These are phyloP conservation scores for Enteromius unitaeniatus DNA, from an alignment of 2,797 vertebrate species.

Conservation along the genomic window DNA sequence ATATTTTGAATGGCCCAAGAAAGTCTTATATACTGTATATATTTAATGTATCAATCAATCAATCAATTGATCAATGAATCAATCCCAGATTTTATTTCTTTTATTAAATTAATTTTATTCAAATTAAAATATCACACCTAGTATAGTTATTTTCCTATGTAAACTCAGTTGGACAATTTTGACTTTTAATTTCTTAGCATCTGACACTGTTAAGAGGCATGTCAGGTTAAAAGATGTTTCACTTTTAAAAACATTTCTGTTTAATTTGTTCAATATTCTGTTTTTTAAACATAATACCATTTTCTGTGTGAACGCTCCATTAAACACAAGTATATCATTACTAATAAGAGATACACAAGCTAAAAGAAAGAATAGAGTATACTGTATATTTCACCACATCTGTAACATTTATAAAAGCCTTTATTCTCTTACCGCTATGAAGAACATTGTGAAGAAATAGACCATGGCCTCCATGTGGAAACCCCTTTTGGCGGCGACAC, in stretches of 20 bases:
- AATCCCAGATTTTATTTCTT: background rate
- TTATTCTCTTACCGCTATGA: slow-evolving; percentile 85
- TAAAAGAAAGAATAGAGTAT: background rate
- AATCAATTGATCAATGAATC: background rate
- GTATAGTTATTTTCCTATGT: too few species aligned
- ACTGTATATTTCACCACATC: background rate
- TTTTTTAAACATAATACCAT: background rate
- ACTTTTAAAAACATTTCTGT: background rate
- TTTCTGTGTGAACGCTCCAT: background rate
- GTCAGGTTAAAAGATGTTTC: background rate
- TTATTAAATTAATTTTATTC: too few species aligned
- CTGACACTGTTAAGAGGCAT: background rate
- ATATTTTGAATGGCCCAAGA: background rate
- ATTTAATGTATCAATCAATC: background rate
- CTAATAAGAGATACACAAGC: background rate
- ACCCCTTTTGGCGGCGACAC: slow-evolving; percentile 89
- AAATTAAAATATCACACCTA: background rate
- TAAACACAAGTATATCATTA: background rate
- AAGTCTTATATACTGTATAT: background rate
- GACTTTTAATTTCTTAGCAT: too few species aligned
- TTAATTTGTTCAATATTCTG: background rate
- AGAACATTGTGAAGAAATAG: slow-evolving; percentile 99
- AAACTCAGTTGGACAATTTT: background rate
- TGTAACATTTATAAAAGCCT: background rate
- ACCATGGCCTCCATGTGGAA: slow-evolving; percentile 99